Evolutionary conservation across 2,797 vertebrate species (phyloP).

Genomic region (Schizopygopsis malacanthus): DNA sequence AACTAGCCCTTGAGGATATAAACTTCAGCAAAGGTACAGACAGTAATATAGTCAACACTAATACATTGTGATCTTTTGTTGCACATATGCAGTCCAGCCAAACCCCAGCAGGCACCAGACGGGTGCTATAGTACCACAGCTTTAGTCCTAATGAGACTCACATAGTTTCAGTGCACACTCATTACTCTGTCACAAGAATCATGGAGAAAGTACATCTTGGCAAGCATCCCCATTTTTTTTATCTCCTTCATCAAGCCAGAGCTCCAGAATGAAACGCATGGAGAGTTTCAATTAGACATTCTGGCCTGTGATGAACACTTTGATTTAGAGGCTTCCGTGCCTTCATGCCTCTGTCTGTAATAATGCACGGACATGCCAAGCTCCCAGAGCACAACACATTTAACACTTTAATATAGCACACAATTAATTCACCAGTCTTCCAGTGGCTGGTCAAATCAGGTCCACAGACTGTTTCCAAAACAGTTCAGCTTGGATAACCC

Average conservation of each 20-base stretch:
- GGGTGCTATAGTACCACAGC: conserved; percentile 21
- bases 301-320: conserved; percentile 44
- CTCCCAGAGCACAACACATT: conserved; percentile 27
- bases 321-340: conserved; percentile 39
- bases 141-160: conserved; percentile 24
- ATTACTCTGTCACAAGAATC: conserved; percentile 38
- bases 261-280: conserved; percentile 38
- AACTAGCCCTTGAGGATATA: neutral
- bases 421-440: conserved; percentile 41
- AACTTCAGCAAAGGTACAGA: neutral
- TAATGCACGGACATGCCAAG: conserved; percentile 49
- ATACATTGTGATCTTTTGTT: conserved; percentile 21
- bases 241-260: conserved; percentile 24
- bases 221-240: conserved; percentile 5
- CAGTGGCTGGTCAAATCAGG: neutral
- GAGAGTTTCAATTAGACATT: conserved; percentile 55
- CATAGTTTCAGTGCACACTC: conserved; percentile 37
- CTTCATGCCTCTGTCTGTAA: conserved; percentile 55
- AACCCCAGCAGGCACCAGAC: conserved; percentile 22
- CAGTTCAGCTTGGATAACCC: neutral
- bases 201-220: conserved; percentile 35
- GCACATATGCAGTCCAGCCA: neutral
- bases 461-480: conserved; percentile 10
- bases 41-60: neutral
- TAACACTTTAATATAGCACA: conserved; percentile 35